Percentiles rank a stretch among this genome's conserved stretches.
These are phyloP conservation scores for human (Homo sapiens) DNA, from an alignment of 2,113 vertebrate species.

Conservation along the genomic window GRCh38 chr3:142155501-142156000, in stretches of 20 bases:
- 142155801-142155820: neutral
- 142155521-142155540: neutral
- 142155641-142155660: neutral
- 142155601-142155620: neutral
- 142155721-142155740: neutral
- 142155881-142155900: neutral
- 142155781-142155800: neutral
- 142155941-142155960: neutral
- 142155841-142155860: neutral
- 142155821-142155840: neutral
- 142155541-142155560: neutral
- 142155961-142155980: neutral
- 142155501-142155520: neutral
- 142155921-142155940: neutral
- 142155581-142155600: neutral
- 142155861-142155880: neutral
- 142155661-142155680: neutral
- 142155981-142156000: neutral
- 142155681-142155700: neutral
- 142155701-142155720: neutral
- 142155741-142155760: neutral
- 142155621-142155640: neutral
- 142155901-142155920: neutral
- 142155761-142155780: neutral
- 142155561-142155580: neutral